phyloP scores from a whole-genome alignment of 2,113 vertebrate genomes.

The Meles meles region DNA sequence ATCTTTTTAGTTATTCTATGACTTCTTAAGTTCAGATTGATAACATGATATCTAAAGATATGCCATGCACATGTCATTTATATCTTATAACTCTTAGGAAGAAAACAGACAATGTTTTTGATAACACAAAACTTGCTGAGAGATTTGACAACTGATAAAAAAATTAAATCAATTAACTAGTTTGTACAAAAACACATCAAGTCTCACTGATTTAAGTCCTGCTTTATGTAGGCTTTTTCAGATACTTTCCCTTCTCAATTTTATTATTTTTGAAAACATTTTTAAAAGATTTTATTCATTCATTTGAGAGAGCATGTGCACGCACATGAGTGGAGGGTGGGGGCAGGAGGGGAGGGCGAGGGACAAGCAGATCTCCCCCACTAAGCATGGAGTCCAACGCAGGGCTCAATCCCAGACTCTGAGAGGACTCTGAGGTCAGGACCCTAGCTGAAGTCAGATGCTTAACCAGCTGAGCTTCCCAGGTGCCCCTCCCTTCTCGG shows the following conservation, averaged over 20 bases:
- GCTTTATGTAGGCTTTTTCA: neutral
- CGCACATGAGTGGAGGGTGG: neutral
- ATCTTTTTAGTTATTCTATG: neutral
- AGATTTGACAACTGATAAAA: conserved; percentile 23
- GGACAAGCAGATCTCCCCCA: neutral
- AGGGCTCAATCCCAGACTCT: neutral
- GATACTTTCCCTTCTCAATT: neutral
- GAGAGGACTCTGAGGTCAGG: neutral
- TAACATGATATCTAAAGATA: neutral
- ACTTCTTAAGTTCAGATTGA: conserved; percentile 7
- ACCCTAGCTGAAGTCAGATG: neutral
- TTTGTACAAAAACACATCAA: neutral
- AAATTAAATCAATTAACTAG: neutral
- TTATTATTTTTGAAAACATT: neutral
- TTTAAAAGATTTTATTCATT: neutral
- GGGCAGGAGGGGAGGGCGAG: neutral
- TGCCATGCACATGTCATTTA: neutral
- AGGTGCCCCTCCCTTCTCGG: neutral
- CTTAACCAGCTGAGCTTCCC: neutral
- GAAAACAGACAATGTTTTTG: neutral
- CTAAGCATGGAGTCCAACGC: neutral
- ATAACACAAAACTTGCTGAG: neutral
- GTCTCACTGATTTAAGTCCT: neutral
- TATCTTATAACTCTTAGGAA: conserved; percentile 24
- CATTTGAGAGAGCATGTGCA: neutral